Conservation (phyloP, 2,113 vertebrate genomes). For the Charadrius vociferus region DNA sequence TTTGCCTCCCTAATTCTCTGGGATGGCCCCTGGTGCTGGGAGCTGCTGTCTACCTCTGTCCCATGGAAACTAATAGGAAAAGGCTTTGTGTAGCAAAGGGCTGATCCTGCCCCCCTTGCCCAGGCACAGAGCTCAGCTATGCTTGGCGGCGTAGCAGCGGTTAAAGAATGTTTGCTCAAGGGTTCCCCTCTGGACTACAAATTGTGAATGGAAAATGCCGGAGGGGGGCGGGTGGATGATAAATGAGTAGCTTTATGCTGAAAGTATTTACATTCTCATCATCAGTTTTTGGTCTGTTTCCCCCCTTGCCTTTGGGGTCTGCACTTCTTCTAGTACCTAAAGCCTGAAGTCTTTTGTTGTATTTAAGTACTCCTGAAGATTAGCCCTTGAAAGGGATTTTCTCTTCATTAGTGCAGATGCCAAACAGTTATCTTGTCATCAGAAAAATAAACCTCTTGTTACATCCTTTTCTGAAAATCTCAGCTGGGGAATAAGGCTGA, state of each 20-base stretch:
- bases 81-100: neutral
- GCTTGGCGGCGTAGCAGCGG: neutral
- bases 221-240: neutral
- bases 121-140: neutral
- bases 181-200: neutral
- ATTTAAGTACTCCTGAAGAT: neutral
- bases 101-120: neutral
- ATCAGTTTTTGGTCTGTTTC: neutral
- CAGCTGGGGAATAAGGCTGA: neutral
- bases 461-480: neutral
- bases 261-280: neutral
- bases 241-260: neutral
- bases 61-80: neutral
- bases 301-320: neutral
- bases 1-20: neutral
- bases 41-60: neutral
- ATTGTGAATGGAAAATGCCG: neutral
- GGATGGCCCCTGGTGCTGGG: no score
- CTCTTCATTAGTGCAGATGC: neutral
- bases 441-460: neutral
- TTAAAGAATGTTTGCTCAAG: neutral
- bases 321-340: neutral
- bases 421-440: neutral
- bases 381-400: neutral
- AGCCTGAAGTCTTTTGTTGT: neutral